Evolutionary conservation across 2,888 invertebrate genomes (phyloP), one percentile per base, ranked within the genome.

Genomic region (Cylindroiulus punctatus): DNA sequence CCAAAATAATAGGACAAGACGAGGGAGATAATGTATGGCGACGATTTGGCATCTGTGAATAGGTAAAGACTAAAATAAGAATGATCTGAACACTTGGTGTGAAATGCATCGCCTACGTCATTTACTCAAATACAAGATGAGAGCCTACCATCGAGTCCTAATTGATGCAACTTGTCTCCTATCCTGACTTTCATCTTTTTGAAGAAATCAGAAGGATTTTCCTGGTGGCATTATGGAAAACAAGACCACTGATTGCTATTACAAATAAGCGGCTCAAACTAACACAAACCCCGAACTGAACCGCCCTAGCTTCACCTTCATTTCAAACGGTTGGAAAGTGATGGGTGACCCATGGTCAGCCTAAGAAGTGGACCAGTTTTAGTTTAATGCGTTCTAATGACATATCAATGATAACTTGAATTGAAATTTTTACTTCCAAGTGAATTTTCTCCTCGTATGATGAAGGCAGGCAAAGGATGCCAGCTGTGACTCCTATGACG

Each of bases 1-100:
- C 82, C 86, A 84, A 86, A 86, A 40, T 65, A 42, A 84, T 84
- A 86, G 19, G 86, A 40, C 14, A 86, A n/a, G 19, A 86, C 26
- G 14, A 36, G 32, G 2, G 86, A 84, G 8, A 44, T 19, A 36
- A 81, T 36, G 26, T 52, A 81, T 5, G 81, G 40, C 22, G 85
- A 84, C 4, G 22, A 22, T 12, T 8, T 22, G 22, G 22, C 3
- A 57, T 57, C 57, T 57, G 57, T 8, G 22, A 57, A 17, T 57
- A 22, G 17, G 22, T 22, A 22, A 57, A 57, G 22, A 7, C 5
- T 8, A 40, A 40, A 40, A 40, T 40, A 8, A 40, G 4, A 40
- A 7, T 40, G 40, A n/a, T n/a, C n/a, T n/a, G n/a, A n/a, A n/a
- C 8, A 8, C 5, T 40, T 40, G 40, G 40, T 8, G 4, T 40